Percentiles rank a stretch among this genome's conserved stretches.
These are phyloP conservation scores for Dicrurus megarhynchus DNA, from an alignment of 2,113 vertebrate genomes.

Conservation along the genomic window DNA sequence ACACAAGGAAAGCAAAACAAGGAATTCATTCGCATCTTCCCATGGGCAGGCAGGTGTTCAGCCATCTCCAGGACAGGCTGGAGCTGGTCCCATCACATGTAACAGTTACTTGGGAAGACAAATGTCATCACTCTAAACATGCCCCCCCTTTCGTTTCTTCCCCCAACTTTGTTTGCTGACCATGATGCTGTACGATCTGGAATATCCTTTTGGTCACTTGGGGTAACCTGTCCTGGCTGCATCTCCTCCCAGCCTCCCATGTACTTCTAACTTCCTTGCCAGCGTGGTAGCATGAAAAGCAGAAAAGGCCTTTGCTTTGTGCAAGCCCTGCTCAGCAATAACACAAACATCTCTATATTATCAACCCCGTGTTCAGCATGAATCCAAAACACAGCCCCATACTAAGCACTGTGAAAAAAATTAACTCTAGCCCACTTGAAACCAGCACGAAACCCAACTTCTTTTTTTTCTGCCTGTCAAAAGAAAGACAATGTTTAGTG, in stretches of 20 bases:
- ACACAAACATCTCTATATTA: neutral
- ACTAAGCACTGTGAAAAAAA: neutral
- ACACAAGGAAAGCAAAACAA: neutral
- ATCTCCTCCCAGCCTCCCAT: too few species aligned
- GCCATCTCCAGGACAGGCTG: neutral
- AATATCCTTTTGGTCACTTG: neutral
- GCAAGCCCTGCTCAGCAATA: neutral
- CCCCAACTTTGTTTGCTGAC: too few species aligned
- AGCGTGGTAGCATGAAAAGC: fast-evolving
- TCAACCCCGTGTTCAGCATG: neutral
- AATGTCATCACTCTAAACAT: neutral
- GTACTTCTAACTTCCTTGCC: too few species aligned
- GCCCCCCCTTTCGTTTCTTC: neutral
- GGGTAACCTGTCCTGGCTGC: neutral
- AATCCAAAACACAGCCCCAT: neutral
- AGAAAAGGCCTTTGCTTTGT: neutral
- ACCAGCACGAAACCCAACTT: neutral
- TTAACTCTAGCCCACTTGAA: neutral
- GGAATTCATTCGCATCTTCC: neutral
- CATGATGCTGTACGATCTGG: neutral
- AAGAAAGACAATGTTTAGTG: neutral
- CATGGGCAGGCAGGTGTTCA: neutral
- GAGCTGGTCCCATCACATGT: neutral
- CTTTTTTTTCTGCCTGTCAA: neutral
- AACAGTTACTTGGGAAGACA: neutral